These are phyloP conservation scores for Anolis apletophallus DNA, from an alignment of 2,797 vertebrate species.

Conservation along the genomic window DNA sequence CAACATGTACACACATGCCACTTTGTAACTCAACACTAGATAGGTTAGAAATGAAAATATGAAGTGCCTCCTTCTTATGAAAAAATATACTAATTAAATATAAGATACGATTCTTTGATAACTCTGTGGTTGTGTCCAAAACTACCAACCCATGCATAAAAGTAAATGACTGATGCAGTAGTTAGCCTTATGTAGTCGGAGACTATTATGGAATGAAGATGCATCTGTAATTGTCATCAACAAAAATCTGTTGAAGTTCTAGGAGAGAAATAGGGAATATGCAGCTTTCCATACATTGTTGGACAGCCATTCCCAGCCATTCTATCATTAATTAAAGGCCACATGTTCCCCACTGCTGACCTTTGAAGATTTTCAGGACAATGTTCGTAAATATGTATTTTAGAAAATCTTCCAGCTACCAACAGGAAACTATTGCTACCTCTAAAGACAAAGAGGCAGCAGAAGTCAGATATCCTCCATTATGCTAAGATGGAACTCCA, in stretches of 20 bases:
- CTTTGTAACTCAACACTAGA: background rate
- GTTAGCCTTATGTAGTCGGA: slow-evolving; percentile 3
- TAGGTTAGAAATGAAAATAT: background rate
- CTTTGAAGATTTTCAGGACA: background rate
- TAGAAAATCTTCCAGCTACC: background rate
- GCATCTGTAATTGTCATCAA: background rate
- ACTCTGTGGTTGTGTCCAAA: background rate
- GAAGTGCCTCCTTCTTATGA: background rate
- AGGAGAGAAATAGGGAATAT: background rate
- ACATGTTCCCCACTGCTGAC: background rate
- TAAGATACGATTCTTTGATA: background rate
- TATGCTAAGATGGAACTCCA: too few species aligned
- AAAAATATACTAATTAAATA: background rate
- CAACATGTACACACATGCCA: background rate
- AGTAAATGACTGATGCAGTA: background rate
- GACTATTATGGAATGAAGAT: background rate
- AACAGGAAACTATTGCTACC: too few species aligned
- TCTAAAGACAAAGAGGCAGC: too few species aligned
- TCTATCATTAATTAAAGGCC: too few species aligned
- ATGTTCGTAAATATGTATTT: background rate
- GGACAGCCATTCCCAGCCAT: background rate
- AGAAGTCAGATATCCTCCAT: too few species aligned
- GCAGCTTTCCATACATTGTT: background rate
- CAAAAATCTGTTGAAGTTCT: background rate
- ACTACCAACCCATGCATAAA: background rate